Conservation (phyloP, 2,113 vertebrate genomes). For the Seriola quinqueradiata region DNA sequence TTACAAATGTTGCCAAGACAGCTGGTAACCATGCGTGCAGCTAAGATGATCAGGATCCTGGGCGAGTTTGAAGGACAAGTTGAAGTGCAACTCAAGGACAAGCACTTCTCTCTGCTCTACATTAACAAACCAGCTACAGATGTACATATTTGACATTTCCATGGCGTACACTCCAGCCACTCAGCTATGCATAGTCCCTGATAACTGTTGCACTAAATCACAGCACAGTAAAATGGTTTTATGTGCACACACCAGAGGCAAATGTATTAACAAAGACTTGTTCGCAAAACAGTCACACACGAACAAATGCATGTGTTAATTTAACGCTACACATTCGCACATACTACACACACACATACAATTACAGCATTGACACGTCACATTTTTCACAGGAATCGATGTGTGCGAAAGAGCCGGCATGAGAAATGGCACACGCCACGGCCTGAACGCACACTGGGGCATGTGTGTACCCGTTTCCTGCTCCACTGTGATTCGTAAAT, state of each 20-base stretch:
- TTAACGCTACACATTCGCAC: conserved; percentile 5
- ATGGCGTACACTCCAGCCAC: neutral
- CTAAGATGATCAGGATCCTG: neutral
- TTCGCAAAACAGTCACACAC: neutral
- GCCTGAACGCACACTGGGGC: conserved; percentile 22
- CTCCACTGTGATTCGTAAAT: conserved; percentile 61
- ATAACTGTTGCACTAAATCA: neutral
- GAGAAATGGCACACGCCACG: conserved; percentile 40
- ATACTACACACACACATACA: conserved; percentile 9
- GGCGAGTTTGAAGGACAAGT: conserved; percentile 17
- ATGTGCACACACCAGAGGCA: neutral
- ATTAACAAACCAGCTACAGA: too few species aligned
- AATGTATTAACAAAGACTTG: neutral
- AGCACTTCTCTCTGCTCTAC: neutral
- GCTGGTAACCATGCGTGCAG: conserved; percentile 19
- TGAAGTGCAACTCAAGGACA: neutral
- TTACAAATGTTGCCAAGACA: conserved; percentile 11
- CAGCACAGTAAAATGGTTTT: neutral
- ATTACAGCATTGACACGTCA: conserved; percentile 1
- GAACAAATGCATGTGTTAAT: neutral
- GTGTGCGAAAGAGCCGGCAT: conserved; percentile 14
- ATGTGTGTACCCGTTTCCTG: conserved; percentile 35
- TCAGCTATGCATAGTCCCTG: too few species aligned
- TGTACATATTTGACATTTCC: too few species aligned
- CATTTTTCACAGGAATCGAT: conserved; percentile 48